Conservation (phyloP, 2,888 invertebrate genomes). For the Sabellastarte sp. region DNA sequence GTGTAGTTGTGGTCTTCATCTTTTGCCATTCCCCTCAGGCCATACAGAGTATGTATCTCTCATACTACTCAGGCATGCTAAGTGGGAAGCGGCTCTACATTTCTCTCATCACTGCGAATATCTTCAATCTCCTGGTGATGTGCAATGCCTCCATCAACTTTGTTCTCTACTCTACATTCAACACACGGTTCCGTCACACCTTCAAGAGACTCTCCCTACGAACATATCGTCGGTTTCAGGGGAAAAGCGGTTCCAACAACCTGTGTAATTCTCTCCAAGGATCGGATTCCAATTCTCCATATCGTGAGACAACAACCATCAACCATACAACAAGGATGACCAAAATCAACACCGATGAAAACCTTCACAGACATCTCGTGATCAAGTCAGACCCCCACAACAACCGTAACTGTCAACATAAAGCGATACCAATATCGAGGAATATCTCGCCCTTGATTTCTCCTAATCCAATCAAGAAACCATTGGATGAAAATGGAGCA, state of each 20-base stretch:
- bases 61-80: conserved; percentile 27
- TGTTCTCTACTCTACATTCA: conserved; percentile 75
- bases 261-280: no score
- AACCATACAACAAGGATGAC: not conserved
- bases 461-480: no score
- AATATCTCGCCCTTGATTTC: no score
- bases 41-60: conserved; percentile 62
- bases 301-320: not conserved
- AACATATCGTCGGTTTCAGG: not conserved
- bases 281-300: not conserved
- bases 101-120: conserved; percentile 66
- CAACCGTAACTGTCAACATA: no score
- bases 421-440: no score
- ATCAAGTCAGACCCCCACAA: not conserved
- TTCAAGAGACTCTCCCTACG: conserved; percentile 19
- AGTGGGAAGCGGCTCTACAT: conserved; percentile 21
- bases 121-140: conserved; percentile 71
- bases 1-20: conserved; percentile 74
- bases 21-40: conserved; percentile 75
- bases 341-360: not conserved
- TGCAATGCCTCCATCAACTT: conserved; percentile 77
- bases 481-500: no score
- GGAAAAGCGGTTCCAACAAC: not conserved
- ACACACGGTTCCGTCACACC: conserved; percentile 47
- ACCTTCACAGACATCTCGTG: not conserved